Conservation (phyloP, 2,888 invertebrate genomes). For the Oscheius myriophilus region DNA sequence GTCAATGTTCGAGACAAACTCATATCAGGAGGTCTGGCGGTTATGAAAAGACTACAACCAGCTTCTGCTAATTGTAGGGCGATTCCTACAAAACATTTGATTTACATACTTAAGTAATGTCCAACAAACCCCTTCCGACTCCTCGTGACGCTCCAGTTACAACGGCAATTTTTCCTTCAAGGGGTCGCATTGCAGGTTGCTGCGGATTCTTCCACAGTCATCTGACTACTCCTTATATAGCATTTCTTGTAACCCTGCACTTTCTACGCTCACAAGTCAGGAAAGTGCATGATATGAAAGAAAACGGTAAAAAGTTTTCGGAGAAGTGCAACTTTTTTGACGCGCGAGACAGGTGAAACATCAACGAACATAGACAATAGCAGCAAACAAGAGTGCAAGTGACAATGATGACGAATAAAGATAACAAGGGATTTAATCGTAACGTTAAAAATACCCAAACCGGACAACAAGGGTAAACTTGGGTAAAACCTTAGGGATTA, state of each 20-base stretch:
- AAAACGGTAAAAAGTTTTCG: neutral
- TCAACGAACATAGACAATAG: neutral
- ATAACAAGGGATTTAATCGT: neutral
- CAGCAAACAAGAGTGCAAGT: neutral
- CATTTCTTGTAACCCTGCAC: neutral
- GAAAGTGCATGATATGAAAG: constrained; percentile 3
- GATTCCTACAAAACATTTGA: constrained; percentile 15
- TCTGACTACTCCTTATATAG: constrained; percentile 6
- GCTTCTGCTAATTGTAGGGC: constrained; percentile 28
- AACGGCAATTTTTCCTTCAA: constrained; percentile 26
- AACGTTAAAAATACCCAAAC: neutral
- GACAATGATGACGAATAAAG: neutral
- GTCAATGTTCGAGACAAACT: constrained; percentile 11
- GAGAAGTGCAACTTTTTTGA: constrained; percentile 7
- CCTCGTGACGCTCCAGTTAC: constrained; percentile 29
- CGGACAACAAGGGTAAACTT: neutral
- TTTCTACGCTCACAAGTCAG: neutral
- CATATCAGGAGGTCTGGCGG: constrained; percentile 18
- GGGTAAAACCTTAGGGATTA: neutral
- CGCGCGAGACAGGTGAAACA: constrained; percentile 4
- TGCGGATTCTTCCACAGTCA: neutral
- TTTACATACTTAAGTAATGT: neutral
- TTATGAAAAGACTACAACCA: constrained; percentile 22
- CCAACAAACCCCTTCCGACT: constrained; percentile 10
- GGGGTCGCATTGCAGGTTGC: constrained; percentile 8